Evolutionary conservation across 2,888 invertebrate species (phyloP).

Genomic region (Tanypteryx hageni): DNA sequence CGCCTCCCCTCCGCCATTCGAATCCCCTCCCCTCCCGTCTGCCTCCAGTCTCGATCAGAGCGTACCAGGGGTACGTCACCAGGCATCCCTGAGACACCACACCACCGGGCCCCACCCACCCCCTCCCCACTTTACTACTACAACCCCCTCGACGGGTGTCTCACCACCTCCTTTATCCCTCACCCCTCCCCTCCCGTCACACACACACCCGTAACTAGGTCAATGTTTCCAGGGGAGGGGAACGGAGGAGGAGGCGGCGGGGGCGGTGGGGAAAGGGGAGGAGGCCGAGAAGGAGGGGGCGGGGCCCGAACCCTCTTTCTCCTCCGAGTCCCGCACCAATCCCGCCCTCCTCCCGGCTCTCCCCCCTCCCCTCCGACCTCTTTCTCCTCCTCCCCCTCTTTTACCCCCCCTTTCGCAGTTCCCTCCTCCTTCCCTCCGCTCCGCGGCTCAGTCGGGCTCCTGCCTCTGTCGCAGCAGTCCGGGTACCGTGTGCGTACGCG

Average conservation of each 20-base stretch:
- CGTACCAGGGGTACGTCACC: constrained; percentile 48
- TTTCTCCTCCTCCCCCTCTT: not conserved
- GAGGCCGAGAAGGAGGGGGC: constrained; percentile 29
- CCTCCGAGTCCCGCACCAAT: not conserved
- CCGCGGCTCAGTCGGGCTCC: constrained; percentile 29
- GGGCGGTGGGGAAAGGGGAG: constrained; percentile 4
- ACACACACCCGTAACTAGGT: constrained; percentile 51
- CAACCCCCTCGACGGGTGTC: not conserved
- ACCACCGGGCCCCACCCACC: not conserved
- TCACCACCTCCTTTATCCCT: not conserved
- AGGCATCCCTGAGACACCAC: constrained; percentile 54
- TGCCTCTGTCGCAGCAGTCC: constrained; percentile 26
- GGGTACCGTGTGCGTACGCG: not conserved
- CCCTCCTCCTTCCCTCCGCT: constrained; percentile 16
- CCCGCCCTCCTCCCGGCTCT: not conserved
- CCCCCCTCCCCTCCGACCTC: not conserved
- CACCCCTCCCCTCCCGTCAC: not conserved
- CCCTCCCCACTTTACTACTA: not conserved
- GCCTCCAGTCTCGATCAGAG: constrained; percentile 38
- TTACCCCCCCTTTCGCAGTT: not conserved
- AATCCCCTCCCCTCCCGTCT: constrained; percentile 36
- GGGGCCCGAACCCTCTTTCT: constrained; percentile 33
- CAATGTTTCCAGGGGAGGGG: constrained; percentile 35
- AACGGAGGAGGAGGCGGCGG: not conserved
- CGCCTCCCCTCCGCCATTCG: not conserved